Base-by-base conservation (phyloP, 2,888 invertebrate species). In the Sesamia inferens region DNA sequence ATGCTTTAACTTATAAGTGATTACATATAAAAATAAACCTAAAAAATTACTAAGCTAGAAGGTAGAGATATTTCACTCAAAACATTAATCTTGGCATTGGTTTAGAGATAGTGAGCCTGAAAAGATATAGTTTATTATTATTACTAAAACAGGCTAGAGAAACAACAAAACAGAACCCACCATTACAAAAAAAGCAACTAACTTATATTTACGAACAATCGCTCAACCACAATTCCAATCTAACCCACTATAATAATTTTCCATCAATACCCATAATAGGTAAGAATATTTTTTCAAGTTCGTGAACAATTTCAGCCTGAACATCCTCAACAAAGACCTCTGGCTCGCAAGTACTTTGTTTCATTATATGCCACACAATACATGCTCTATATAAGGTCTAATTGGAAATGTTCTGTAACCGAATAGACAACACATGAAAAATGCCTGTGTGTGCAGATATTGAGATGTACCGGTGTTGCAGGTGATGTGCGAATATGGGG, bases 361-460 rank as follows among this genome's bases (percentile, higher is more conserved):
- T 75, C 68, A 79, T 79, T 86, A 74, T 84, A 63, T 68, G 19
- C 44, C 24, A 63, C 58, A 84, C 82, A 84, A 85, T 76, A 75
- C 77, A 71, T 14, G 81, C 76, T 76, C 76, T 69, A 80, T 58
- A 76, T 85, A 82, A 42, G 70, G 71, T 83, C 81, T 84, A 84
- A 87, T 85, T 87, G 83, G 79, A 80, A 77, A 80, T 82, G 78
- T 85, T 74, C 71, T 64, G 74, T 71, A 73, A 70, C 67, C 42
- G 58, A 78, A 81, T 86, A 84, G 76, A 82, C 74, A 85, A 83
- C 85, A 86, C 76, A 86, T 82, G 71, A 81, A 86, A 82, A 74
- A 74, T 71, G 39, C 58, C 48, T 2, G 44, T 84, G 82, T 78
- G 84, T 81, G 74, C 67, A 54, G n/a, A 72, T 72, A 82, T 82